Evolutionary conservation across 35 echinoderm and acorn worm genomes (phyloP), one percentile per base, ranked within the genome.

Genomic region (Holothuria glaberrima): DNA sequence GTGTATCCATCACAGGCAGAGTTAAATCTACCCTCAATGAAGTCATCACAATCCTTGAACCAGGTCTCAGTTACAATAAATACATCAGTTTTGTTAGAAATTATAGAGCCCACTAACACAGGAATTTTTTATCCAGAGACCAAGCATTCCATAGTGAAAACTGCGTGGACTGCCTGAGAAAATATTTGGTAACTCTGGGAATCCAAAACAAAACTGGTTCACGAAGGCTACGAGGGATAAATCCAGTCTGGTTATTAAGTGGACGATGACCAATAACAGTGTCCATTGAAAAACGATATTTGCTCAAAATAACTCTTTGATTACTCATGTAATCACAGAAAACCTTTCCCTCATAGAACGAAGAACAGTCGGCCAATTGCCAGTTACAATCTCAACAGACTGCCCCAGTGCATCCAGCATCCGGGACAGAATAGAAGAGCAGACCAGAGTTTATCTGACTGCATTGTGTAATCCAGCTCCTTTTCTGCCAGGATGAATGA

Each of bases 21-120:
- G 21, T 34, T 76, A 31, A 76, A 76, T 31, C 72, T 76, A 7
- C 72, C 72, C 72, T 76, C 72, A 76, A 45, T 28, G 72, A 28
- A 32, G 31, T 76, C 72, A 76, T 76, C 71, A 75, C 30, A 9
- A 19, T 75, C 71, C 28, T 44, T 76, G 44, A 75, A 75, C 71
- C 71, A 75, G 20, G 71, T 75, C 44, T 75, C 71, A 75, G 44
- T 75, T 31, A 75, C 0, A 75, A 75, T 75, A 22, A 75, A 75
- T 75, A 75, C 71, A 75, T 75, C 71, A 21, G 72, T 76, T 45
- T 76, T 76, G 72, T 76, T 76, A 45, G 36, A 22, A 76, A 76
- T 26, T 76, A 76, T 0, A 32, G 72, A 76, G 36, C 30, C 29
- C 71, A 27, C 21, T 31, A 75, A 38, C 30, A 35, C 72, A 76